Conservation (phyloP, 2,888 invertebrate genomes). For the Polyploca ridens region DNA sequence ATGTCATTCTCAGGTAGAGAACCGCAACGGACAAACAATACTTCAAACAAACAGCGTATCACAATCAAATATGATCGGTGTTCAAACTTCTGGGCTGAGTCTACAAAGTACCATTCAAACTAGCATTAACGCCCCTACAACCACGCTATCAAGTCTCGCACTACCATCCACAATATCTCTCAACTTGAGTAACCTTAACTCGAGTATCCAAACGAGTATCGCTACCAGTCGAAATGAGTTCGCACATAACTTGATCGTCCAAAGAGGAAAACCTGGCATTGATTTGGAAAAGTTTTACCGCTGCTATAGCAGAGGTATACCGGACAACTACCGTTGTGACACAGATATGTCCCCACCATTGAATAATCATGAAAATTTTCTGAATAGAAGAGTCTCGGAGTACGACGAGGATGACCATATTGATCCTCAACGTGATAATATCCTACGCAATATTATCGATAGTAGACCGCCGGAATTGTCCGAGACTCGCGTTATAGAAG, state of each 20-base stretch:
- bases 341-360: conserved; percentile 60
- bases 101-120: conserved; percentile 54
- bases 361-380: conserved; percentile 69
- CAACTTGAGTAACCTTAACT: conserved; percentile 57
- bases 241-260: conserved; percentile 72
- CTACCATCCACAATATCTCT: conserved; percentile 67
- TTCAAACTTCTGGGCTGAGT: conserved; percentile 59
- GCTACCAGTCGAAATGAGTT: conserved; percentile 60
- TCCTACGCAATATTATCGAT: conserved; percentile 58
- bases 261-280: conserved; percentile 63
- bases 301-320: conserved; percentile 68
- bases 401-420: conserved; percentile 74
- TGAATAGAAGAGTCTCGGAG: conserved; percentile 69
- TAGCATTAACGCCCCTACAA: conserved; percentile 55
- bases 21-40: conserved; percentile 67
- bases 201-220: conserved; percentile 58
- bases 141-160: conserved; percentile 56
- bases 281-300: conserved; percentile 67
- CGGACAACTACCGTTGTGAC: conserved; percentile 66
- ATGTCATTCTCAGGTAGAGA: conserved; percentile 62
- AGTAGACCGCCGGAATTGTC: conserved; percentile 59
- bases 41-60: conserved; percentile 57
- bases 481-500: conserved; percentile 67
- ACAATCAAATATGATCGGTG: conserved; percentile 62
- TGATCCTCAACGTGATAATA: conserved; percentile 58